phyloP scores from a whole-genome alignment of 2,888 invertebrate genomes.

The Herminia tarsipennalis region DNA sequence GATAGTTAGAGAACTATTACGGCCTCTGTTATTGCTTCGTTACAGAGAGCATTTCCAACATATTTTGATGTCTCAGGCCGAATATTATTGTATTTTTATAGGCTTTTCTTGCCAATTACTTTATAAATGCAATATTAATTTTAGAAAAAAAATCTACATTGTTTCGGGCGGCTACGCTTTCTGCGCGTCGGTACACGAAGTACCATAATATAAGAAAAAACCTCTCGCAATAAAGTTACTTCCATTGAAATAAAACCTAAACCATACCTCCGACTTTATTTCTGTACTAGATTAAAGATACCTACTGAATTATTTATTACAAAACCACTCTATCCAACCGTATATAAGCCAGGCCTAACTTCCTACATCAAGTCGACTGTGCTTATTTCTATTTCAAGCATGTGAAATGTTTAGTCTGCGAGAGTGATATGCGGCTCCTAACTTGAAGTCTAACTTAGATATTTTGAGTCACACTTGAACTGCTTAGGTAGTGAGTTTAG shows the following conservation, averaged over 20 bases:
- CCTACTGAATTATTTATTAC: slow-evolving; percentile 3
- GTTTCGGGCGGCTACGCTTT: too few species aligned
- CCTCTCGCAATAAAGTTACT: not conserved
- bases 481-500: slow-evolving; percentile 9
- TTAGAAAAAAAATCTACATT: too few species aligned
- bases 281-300: not conserved
- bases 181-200: too few species aligned
- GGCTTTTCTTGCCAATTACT: too few species aligned
- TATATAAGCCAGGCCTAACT: slow-evolving; percentile 13
- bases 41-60: too few species aligned
- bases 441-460: slow-evolving; percentile 57
- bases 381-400: slow-evolving; percentile 73
- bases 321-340: slow-evolving; percentile 1
- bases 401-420: slow-evolving; percentile 60
- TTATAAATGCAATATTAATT: too few species aligned
- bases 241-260: not conserved
- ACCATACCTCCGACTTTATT: not conserved
- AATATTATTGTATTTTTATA: too few species aligned
- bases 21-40: too few species aligned
- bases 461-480: slow-evolving; percentile 29
- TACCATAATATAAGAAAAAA: too few species aligned
- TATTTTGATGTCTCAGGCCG: too few species aligned
- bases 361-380: slow-evolving; percentile 36
- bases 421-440: slow-evolving; percentile 63
- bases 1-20: too few species aligned